A percentile compares a stretch with the other conserved stretches of the same genome.
These are phyloP conservation scores for Struthidea cinerea DNA, from an alignment of 2,113 vertebrate species.

Conservation along the genomic window DNA sequence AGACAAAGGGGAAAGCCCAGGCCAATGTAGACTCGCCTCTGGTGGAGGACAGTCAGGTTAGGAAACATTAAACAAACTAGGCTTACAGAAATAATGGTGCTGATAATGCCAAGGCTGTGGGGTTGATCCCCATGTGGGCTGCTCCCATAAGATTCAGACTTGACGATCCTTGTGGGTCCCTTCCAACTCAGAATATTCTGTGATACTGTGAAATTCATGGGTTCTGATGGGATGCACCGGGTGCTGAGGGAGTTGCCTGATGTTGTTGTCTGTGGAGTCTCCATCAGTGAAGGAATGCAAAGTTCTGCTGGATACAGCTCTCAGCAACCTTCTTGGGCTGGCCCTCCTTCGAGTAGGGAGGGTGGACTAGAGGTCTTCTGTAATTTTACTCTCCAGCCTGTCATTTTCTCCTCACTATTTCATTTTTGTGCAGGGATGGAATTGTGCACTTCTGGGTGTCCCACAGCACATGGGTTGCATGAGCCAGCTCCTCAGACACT, in stretches of 20 bases:
- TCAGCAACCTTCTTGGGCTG: not conserved
- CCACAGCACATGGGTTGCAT: not conserved
- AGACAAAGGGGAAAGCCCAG: not conserved
- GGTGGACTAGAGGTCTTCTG: not conserved
- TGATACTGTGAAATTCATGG: not conserved
- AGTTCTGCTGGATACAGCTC: not conserved
- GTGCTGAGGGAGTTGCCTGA: not conserved
- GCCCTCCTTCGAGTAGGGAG: not conserved
- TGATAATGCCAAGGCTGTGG: no score
- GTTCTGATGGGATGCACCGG: not conserved
- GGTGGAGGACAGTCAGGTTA: not conserved
- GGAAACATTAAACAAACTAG: not conserved
- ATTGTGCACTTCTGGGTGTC: not conserved
- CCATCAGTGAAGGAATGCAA: not conserved
- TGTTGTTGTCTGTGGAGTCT: not conserved
- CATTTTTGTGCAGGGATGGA: not conserved
- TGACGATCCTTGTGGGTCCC: not conserved
- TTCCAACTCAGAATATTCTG: not conserved
- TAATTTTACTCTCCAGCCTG: not conserved
- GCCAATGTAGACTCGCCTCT: fast-evolving
- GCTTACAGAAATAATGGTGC: not conserved
- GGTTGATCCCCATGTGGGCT: not conserved
- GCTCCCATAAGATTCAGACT: not conserved
- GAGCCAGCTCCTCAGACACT: not conserved
- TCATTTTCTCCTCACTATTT: not conserved